Evolutionary conservation across 2,888 invertebrate genomes (phyloP), one percentile per base, ranked within the genome.

Genomic region (Drosophila emarginata): DNA sequence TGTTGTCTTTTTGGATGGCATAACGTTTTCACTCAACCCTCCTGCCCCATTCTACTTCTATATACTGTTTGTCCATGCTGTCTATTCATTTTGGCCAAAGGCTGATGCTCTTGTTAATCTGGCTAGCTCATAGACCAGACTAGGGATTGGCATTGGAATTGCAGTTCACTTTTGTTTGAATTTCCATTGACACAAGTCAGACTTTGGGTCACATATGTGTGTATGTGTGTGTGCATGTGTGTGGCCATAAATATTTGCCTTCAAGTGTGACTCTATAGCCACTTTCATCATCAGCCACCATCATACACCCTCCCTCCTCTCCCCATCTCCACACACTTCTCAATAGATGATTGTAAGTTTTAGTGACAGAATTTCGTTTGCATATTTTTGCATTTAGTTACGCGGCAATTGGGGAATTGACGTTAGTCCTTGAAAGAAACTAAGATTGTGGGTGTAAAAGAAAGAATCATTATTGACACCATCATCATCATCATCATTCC

Each of bases 331-430:
- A 11, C 2, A 18, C 45, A 14, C 12, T 57, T 7, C 45, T 56
- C 61, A 36, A 39, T 61, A 73, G 80, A 68, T 87, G 84, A 84
- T 84, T 87, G 83, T 79, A 73, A 80, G 86, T 85, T 86, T 73
- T 79, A 83, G 80, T 85, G 82, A 85, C 82, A 85, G 76, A 76
- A 72, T 69, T 66, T 79, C 80, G 86, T 83, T 87, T 78, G 84
- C 86, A 84, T 84, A 87, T 84, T 87, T 84, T 84, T 86, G 88
- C 86, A 84, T 84, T 85, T 77, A 64, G 56, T 61, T 62, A 45
- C 45, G 45, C 45, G 45, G 21, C 45, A 69, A 61, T 67, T 50
- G 28, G 37, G 26, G 59, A 78, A 80, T 79, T 79, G 81, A 80
- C 79, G 78, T 78, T 78, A 74, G 76, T 80, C 40, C 15, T 59